Base-by-base conservation (phyloP, 64 coral and sea anemone species). In the Actinia tenebrosa region DNA sequence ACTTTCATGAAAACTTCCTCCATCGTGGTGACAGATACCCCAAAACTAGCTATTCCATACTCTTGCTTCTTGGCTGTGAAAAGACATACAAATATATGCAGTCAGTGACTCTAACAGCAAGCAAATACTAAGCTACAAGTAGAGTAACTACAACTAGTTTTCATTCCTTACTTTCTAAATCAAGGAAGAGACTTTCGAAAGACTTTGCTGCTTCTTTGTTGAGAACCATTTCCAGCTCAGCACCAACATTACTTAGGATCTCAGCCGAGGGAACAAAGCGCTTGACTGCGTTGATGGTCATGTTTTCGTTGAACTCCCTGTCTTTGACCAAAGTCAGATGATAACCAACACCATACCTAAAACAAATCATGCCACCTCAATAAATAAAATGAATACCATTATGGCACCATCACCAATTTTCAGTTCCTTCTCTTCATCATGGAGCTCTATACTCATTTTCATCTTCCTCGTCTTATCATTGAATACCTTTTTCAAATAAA, bases 1-100 rank as follows among this genome's bases (percentile, higher is more conserved):
- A 98, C 96, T 89, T 98, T 98, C 85, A 98, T 98, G 62, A 98
- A 98, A 5, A 98, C 96, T 42, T 98, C 96, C 58, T 98, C 96
- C 87, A 98, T 87, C 16, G 96, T 98, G 20, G 96, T 98, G 10
- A 94, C 87, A 25, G 96, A 95, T 16, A 98, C 93, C 60, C 96
- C 96, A 95, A 94, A 98, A 82, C 96, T 98, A 63, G 88, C 86
- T 18, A 98, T 86, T 3, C 96, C 96, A 85, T 89, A 94, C 62
- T 98, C 90, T 3, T 92, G 85, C 69, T 85, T 89, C 25, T 94
- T 90, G 20, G 58, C 96, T 98, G 50, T 45, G 80, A 19, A 69
- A n/a, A 23, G 23, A 23, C 7, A 69, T n/a, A 20, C 8, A 69
- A 69, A 68, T 7, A n/a, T 10, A 69, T n/a, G 9, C 8, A 61